Percentiles rank a stretch among this genome's conserved stretches.
phyloP scores from a whole-genome alignment of 2,888 invertebrate species.

The Desoria tigrina region DNA sequence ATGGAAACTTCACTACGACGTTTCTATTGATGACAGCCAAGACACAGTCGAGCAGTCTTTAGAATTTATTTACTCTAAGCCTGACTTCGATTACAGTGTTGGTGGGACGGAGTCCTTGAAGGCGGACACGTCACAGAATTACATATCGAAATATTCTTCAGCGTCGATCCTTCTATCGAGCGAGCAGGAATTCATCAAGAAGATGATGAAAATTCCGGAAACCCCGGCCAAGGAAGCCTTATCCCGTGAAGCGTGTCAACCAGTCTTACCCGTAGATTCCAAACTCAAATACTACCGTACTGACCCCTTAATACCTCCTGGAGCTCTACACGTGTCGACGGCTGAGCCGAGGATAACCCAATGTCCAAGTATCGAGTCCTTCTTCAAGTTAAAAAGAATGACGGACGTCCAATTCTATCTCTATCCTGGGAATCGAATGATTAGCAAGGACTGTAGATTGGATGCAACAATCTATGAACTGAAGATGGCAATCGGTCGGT shows the following conservation, averaged over 20 bases:
- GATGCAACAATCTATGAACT: constrained; percentile 44
- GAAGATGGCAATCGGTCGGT: constrained; percentile 40
- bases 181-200: constrained; percentile 9
- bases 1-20: neutral
- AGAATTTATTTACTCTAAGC: too few species aligned
- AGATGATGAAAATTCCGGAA: constrained; percentile 28
- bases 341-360: constrained; percentile 34
- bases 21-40: neutral
- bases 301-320: constrained; percentile 20
- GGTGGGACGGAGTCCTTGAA: too few species aligned
- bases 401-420: constrained; percentile 42
- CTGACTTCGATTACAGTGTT: too few species aligned
- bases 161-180: neutral
- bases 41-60: neutral
- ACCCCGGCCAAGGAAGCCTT: constrained; percentile 21
- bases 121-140: too few species aligned
- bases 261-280: neutral
- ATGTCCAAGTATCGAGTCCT: constrained; percentile 49
- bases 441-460: constrained; percentile 46
- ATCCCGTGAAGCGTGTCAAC: neutral
- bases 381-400: constrained; percentile 38
- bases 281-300: constrained; percentile 13
- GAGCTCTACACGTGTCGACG: constrained; percentile 13
- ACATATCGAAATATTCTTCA: too few species aligned
- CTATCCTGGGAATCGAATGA: constrained; percentile 41